A percentile compares a stretch with the other conserved stretches of the same genome.
These are phyloP conservation scores for Callopanchax toddi DNA, from an alignment of 2,113 vertebrate genomes.

Conservation along the genomic window DNA sequence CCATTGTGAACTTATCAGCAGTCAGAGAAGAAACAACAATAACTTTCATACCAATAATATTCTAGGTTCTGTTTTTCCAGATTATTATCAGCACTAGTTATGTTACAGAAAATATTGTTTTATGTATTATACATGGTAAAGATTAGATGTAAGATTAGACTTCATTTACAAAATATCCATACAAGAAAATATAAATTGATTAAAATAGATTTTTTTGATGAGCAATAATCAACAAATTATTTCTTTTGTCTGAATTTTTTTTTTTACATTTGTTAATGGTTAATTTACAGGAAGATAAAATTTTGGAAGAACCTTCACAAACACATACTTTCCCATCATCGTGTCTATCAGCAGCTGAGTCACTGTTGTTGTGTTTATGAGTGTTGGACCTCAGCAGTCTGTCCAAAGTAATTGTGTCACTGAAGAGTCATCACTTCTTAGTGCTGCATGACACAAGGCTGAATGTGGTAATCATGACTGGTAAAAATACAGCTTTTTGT, in stretches of 20 bases:
- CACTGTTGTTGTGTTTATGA: conserved; percentile 33
- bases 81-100: not conserved
- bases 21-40: no score
- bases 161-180: no score
- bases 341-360: conserved; percentile 39
- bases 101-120: not conserved
- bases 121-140: no score
- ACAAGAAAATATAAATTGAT: no score
- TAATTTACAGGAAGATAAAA: conserved; percentile 23
- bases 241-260: not conserved
- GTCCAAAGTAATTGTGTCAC: conserved; percentile 21
- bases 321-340: conserved; percentile 27
- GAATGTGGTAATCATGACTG: conserved; percentile 2
- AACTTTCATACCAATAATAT: not conserved
- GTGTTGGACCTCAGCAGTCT: conserved; percentile 10
- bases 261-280: conserved; percentile 2
- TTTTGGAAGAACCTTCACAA: conserved; percentile 2
- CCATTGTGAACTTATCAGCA: not conserved
- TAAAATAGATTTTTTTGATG: not conserved
- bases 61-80: not conserved
- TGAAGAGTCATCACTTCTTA: conserved; percentile 7
- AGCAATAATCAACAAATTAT: not conserved
- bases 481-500: not conserved
- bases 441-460: conserved; percentile 7
- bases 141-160: no score